Evolutionary conservation across 2,113 vertebrate genomes (phyloP), one percentile per base, ranked within the genome.

Genomic region (Condylura cristata): DNA sequence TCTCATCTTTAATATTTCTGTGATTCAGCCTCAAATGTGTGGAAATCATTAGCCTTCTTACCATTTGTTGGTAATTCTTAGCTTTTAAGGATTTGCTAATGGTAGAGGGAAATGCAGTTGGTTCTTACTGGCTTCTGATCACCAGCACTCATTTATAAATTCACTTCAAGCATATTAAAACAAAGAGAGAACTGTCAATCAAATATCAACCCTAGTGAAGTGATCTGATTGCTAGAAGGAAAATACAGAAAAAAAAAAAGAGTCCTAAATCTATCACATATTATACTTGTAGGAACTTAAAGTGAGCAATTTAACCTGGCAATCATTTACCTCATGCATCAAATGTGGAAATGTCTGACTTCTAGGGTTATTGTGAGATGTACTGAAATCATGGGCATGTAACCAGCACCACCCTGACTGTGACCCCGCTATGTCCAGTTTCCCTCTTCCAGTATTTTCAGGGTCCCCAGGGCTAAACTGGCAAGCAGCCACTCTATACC

Each of bases 61-160:
- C 22, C 71, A 4, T n/a, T 34, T 20, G 8, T 5, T 4, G 0
- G 11, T 65, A 0, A 70, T 22, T 17, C 26, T 51, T 22, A 78
- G 53, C 17, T 13, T 16, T 32, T n/a, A 30, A 37, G 18, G 18
- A 3, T 75, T 85, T 32, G 28, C 63, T 34, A 11, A 13, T 9
- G 26, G 28, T 32, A 26, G 26, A 65, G 44, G 41, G 10, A 89
- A 68, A 44, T 1, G 41, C 30, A 28, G 41, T 78, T 46, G 4
- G 65, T 46, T 10, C 2, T 1, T 53, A 24, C 75, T 71, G 41
- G 60, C 58, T 37, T 93, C 66, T 51, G 1, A 68, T 26, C 48
- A 39, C 1, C 28, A 74, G 71, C 22, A 46, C 24, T 46, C 6
- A 74, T 68, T 75, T 44, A 39, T n/a, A 87, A 68, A 86, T n/a